These are phyloP conservation scores for Siniperca knerii DNA, from an alignment of 2,113 vertebrate genomes.

Conservation along the genomic window DNA sequence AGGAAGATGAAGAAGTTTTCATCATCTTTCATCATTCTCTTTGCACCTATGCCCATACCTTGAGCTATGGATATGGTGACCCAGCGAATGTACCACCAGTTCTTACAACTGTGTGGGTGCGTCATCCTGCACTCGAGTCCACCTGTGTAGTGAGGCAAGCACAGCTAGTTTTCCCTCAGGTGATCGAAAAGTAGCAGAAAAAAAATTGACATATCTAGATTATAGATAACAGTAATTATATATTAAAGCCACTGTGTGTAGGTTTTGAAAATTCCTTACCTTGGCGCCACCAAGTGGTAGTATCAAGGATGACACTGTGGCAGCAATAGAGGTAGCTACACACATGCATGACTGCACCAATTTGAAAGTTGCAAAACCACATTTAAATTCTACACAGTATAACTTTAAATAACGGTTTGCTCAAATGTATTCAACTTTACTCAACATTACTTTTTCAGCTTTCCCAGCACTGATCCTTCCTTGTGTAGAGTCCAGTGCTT, in stretches of 20 bases:
- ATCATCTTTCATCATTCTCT: background rate
- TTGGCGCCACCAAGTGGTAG: background rate
- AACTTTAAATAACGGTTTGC: background rate
- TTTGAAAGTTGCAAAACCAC: background rate
- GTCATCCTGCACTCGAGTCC: background rate
- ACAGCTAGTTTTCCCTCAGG: background rate
- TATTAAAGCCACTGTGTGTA: background rate
- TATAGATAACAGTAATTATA: background rate
- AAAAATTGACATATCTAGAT: background rate
- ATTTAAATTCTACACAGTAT: background rate
- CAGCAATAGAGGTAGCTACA: background rate
- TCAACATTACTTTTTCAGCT: background rate
- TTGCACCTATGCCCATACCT: background rate
- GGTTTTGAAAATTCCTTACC: background rate
- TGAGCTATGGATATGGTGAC: background rate
- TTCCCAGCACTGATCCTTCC: constrained; percentile 24
- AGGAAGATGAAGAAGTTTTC: background rate
- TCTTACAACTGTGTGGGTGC: background rate
- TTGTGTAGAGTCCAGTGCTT: constrained; percentile 39
- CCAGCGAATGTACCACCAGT: background rate
- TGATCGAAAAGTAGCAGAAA: background rate
- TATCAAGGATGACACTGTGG: background rate
- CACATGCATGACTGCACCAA: background rate
- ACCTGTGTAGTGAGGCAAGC: background rate
- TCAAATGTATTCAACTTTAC: background rate